Percentiles rank a stretch among this genome's conserved stretches.
These are phyloP conservation scores for Oscheius sp. DNA, from an alignment of 1,140 invertebrate genomes.

Conservation along the genomic window DNA sequence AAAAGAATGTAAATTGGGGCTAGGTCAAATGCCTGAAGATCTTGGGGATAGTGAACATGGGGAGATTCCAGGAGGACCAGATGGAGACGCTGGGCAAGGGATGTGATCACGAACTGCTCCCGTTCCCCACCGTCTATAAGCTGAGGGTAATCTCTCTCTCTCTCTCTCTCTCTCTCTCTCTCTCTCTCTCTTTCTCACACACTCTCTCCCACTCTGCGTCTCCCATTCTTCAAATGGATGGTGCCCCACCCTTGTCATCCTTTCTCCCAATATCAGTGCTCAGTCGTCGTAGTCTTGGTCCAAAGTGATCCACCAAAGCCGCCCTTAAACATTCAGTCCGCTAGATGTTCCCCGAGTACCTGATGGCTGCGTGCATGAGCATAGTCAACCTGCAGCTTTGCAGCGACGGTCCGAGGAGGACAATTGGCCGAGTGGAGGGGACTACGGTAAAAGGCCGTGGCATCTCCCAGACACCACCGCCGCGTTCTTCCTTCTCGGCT, in stretches of 20 bases:
- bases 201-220: no score
- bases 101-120: background rate
- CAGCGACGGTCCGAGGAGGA: conserved; percentile 94
- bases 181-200: no score
- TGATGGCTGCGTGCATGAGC: conserved; percentile 99
- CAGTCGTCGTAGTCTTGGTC: conserved; percentile 8
- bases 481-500: conserved; percentile 5
- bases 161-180: background rate
- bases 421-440: conserved; percentile 97
- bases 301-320: conserved; percentile 26
- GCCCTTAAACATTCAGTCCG: background rate
- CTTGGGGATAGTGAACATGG: background rate
- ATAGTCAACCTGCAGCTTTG: conserved; percentile 98
- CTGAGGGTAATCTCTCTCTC: background rate
- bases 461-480: conserved; percentile 17
- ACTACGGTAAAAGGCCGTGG: conserved; percentile 91
- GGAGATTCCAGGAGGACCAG: conserved; percentile 1
- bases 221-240: background rate
- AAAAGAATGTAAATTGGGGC: conserved; percentile 9
- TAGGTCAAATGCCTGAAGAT: background rate
- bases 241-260: background rate
- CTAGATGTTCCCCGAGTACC: background rate
- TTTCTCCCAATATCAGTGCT: conserved; percentile 24
- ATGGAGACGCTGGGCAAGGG: background rate
- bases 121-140: background rate